These are phyloP conservation scores for Porites cylindrica DNA, from an alignment of 92 coral and sea anemone species.

Conservation along the genomic window DNA sequence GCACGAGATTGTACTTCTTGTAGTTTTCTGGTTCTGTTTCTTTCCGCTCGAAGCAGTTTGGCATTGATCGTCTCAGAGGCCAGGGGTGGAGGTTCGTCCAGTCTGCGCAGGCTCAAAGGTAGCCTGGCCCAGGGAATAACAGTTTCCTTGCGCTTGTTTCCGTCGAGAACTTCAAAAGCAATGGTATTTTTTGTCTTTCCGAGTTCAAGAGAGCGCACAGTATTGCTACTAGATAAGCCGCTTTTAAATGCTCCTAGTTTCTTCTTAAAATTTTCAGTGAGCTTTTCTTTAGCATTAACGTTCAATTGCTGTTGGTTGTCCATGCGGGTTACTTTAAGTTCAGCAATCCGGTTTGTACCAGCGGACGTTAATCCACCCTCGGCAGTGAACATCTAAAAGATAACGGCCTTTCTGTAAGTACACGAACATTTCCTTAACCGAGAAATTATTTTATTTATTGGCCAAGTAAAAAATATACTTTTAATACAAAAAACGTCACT, in stretches of 20 bases:
- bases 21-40: constrained; percentile 29
- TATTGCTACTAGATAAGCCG: neutral
- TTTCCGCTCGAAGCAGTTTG: constrained; percentile 12
- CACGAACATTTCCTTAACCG: neutral
- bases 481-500: too few relatives aligned
- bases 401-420: neutral
- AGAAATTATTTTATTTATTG: too few relatives aligned
- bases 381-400: neutral
- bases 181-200: constrained; percentile 9
- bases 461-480: too few relatives aligned
- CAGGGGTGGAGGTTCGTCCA: constrained; percentile 13
- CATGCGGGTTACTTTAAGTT: neutral
- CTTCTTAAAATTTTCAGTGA: neutral
- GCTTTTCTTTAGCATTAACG: neutral
- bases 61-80: constrained; percentile 23
- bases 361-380: neutral
- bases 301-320: neutral
- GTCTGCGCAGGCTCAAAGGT: constrained; percentile 21
- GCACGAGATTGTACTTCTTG: constrained; percentile 24
- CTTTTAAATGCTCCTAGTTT: neutral
- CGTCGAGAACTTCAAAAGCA: constrained; percentile 29
- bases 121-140: constrained; percentile 30
- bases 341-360: neutral
- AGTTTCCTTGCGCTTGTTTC: neutral
- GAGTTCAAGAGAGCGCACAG: neutral